Percentiles rank a stretch among this genome's conserved stretches.
phyloP scores from a whole-genome alignment of 2,888 invertebrate genomes.

The Tetranychus truncatus region DNA sequence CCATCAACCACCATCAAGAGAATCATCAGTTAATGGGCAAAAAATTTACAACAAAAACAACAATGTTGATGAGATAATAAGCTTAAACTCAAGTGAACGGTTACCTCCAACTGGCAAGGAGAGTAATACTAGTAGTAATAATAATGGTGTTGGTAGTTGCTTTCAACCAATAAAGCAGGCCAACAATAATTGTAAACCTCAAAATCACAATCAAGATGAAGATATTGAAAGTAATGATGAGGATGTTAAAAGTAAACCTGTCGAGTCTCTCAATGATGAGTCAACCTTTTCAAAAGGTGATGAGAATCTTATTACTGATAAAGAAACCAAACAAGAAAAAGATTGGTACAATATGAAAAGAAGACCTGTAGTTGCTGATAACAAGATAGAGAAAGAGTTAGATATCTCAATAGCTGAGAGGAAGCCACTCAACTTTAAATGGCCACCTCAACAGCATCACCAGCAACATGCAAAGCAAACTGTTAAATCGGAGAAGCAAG shows the following conservation, averaged over 20 bases:
- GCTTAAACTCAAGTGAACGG: no score
- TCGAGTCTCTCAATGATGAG: no score
- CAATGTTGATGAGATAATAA: no score
- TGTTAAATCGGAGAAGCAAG: background rate
- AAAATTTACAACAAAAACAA: no score
- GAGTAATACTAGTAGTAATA: no score
- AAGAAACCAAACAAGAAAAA: background rate
- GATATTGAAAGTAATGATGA: background rate
- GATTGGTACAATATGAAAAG: conserved; percentile 20
- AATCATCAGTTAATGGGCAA: no score
- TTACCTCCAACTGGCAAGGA: no score
- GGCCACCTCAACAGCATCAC: background rate
- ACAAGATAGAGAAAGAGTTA: conserved; percentile 20
- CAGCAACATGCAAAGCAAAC: background rate
- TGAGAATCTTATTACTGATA: no score
- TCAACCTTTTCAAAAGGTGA: no score
- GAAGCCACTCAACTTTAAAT: background rate
- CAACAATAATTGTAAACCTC: background rate
- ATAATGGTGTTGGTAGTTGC: no score
- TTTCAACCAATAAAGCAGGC: background rate
- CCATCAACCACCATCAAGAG: no score
- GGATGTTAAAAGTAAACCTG: no score
- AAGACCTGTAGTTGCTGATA: conserved; percentile 17
- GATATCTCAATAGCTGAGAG: background rate
- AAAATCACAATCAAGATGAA: background rate